phyloP scores from a whole-genome alignment of 1,140 invertebrate species.

The Acromyrmex charruanus region DNA sequence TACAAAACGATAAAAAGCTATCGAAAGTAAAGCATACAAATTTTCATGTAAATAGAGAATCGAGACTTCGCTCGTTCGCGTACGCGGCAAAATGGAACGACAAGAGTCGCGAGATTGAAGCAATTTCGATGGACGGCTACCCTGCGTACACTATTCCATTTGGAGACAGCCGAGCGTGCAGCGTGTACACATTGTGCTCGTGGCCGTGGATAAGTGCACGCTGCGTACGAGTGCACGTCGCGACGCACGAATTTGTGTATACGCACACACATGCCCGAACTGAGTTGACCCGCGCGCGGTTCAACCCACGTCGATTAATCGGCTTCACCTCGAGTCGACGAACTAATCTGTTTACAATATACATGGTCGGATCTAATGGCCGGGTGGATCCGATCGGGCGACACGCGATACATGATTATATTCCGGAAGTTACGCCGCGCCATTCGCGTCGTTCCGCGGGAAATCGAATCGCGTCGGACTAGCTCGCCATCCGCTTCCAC shows the following conservation, averaged over 20 bases:
- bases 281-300: neutral
- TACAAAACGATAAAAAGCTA: neutral
- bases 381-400: slow-evolving; percentile 45
- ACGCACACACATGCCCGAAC: neutral
- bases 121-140: slow-evolving; percentile 33
- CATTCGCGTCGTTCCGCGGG: slow-evolving; percentile 27
- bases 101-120: slow-evolving; percentile 6
- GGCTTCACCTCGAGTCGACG: slow-evolving; percentile 60
- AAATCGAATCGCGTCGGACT: slow-evolving; percentile 54
- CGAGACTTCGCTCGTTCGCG: neutral
- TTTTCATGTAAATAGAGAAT: neutral
- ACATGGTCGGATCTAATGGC: slow-evolving; percentile 57
- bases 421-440: slow-evolving; percentile 48
- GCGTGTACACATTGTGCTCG: slow-evolving; percentile 37
- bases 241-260: neutral
- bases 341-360: slow-evolving; percentile 64
- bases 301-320: slow-evolving; percentile 50
- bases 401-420: slow-evolving; percentile 60
- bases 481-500: slow-evolving; percentile 26
- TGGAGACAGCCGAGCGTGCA: neutral
- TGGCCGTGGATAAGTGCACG: slow-evolving; percentile 31
- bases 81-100: neutral
- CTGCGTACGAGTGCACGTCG: slow-evolving; percentile 14
- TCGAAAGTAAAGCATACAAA: neutral
- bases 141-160: neutral